Evolutionary conservation across 2,888 invertebrate genomes (phyloP), one percentile per base, ranked within the genome.

Genomic region (Ormyrus labotus): DNA sequence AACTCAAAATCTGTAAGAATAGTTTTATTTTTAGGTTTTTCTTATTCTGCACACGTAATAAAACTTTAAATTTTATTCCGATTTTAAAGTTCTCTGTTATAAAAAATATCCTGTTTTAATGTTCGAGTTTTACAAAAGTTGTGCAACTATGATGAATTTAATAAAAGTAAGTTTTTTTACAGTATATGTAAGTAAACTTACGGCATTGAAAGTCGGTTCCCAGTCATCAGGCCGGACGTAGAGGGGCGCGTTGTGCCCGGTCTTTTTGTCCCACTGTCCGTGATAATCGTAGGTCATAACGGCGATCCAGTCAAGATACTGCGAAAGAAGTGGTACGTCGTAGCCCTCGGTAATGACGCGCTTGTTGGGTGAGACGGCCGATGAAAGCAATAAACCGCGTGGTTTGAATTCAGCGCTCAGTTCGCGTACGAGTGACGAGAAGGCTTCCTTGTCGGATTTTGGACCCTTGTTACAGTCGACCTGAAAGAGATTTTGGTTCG

Each of bases 241-340:
- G 94, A 98, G 95, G 2, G 97, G 97, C 0, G 97, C 95, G 4
- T 97, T 95, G 88, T 98, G 97, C 0, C 97, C 97, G 0, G 97
- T 97, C 84, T 94, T 94, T 89, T 96, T 96, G 87, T 97, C 97
- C 97, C 97, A 97, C 87, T 97, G 96, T 0, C 97, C 97, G 86
- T 97, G 97, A 87, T 95, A 97, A 87, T 98, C 97, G 87, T 97
- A 97, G 0, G 96, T 94, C 97, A 98, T 97, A 0, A 98, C 94
- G 0, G 97, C 94, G 83, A 98, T 96, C 96, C 97, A 97, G 89
- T 97, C 96, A 81, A 97, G 92, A 87, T 96, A 94, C 81, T 93
- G 91, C 0, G 96, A 94, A n/a, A 97, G 88, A 0, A 92, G 90
- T 0, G 95, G 94, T 0, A 97, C 95, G 86, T 97, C 95, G 87